Base-by-base conservation (phyloP, 2,888 invertebrate species). In the Crioceris asparagi region DNA sequence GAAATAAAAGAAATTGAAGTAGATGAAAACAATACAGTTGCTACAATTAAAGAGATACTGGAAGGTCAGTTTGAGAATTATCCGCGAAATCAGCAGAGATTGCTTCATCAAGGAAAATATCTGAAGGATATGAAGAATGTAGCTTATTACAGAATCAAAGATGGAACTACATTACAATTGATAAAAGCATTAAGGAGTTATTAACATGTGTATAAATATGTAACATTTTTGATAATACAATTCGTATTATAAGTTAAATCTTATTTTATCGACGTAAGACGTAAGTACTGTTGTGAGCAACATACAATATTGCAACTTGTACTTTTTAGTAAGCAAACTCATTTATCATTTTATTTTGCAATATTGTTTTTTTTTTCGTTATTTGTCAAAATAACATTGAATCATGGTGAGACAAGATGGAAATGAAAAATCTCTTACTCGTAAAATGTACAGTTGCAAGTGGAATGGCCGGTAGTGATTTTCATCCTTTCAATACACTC, bases 361-460 rank as follows among this genome's bases (percentile, higher is more conserved):
- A n/a, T n/a, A n/a, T n/a, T n/a, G n/a, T n/a, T n/a, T n/a, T n/a
- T n/a, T n/a, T n/a, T n/a, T n/a, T n/a, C n/a, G n/a, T n/a, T n/a
- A n/a, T n/a, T n/a, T n/a, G n/a, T n/a, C n/a, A n/a, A n/a, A n/a
- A n/a, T n/a, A n/a, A n/a, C n/a, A n/a, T n/a, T n/a, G n/a, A n/a
- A n/a, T n/a, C n/a, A n/a, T n/a, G n/a, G n/a, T n/a, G n/a, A n/a
- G n/a, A n/a, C n/a, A n/a, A n/a, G n/a, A n/a, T n/a, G n/a, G n/a
- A n/a, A n/a, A n/a, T n/a, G n/a, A n/a, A n/a, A 25, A 3, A 25
- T 25, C 12, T 25, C 31, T 29, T 39, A 46, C 29, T 46, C 44
- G 35, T 43, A 46, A 44, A 40, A 44, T 41, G 46, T 47, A 41
- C 52, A 52, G 44, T 43, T 50, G 40, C 52, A 52, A 15, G 52